These are phyloP conservation scores for Drosophila orosa DNA, from an alignment of 1,140 invertebrate species.

Conservation along the genomic window DNA sequence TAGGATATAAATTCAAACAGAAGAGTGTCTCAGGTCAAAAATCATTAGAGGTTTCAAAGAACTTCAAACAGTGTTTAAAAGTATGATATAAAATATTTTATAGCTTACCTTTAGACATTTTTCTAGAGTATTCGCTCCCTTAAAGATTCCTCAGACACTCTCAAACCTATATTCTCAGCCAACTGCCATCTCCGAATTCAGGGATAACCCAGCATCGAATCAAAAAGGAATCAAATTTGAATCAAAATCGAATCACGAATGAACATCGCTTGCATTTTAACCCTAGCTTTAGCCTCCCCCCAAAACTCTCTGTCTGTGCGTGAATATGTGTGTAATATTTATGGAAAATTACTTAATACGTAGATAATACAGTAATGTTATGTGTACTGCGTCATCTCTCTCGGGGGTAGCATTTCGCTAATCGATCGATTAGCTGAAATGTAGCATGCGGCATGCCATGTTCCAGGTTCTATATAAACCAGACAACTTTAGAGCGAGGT, in stretches of 20 bases:
- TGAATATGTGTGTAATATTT: slow-evolving; percentile 61
- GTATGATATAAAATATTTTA: not conserved
- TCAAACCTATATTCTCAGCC: slow-evolving; percentile 2
- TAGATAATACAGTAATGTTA: slow-evolving; percentile 61
- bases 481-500: not conserved
- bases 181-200: slow-evolving; percentile 52
- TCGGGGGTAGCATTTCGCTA: slow-evolving; percentile 25
- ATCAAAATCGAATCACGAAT: not conserved
- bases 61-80: not conserved
- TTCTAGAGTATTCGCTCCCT: not conserved
- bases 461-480: slow-evolving; percentile 27
- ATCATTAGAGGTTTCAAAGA: not conserved
- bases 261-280: slow-evolving; percentile 44
- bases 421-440: slow-evolving; percentile 51
- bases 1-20: not conserved
- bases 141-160: not conserved
- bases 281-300: slow-evolving; percentile 31
- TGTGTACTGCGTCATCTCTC: slow-evolving; percentile 48
- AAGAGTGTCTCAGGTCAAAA: not conserved
- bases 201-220: slow-evolving; percentile 28
- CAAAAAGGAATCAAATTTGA: slow-evolving; percentile 7
- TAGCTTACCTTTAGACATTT: not conserved
- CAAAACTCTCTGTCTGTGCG: slow-evolving; percentile 29
- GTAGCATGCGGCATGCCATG: slow-evolving; percentile 32
- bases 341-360: slow-evolving; percentile 72